These are phyloP conservation scores for Leptosomus discolor DNA, from an alignment of 2,113 vertebrate species.

Conservation along the genomic window DNA sequence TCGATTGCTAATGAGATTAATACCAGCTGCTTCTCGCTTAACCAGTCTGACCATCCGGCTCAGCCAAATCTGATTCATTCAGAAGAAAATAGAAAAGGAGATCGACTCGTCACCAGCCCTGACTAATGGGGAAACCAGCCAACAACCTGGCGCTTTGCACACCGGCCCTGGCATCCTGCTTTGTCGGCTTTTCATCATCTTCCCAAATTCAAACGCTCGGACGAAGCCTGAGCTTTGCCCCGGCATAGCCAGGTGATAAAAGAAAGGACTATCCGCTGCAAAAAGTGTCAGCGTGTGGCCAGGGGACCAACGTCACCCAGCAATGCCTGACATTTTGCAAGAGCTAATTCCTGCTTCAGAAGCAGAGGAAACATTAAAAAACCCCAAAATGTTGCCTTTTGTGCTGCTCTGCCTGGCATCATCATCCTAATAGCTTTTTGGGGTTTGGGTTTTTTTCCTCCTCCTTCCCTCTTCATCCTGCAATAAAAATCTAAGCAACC, in stretches of 20 bases:
- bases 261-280: not conserved
- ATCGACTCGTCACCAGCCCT: not conserved
- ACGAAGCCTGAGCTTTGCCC: not conserved
- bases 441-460: not conserved
- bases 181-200: not conserved
- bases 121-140: not conserved
- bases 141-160: not conserved
- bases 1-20: not conserved
- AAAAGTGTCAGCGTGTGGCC: not conserved
- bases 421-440: not conserved
- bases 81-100: slow-evolving; percentile 25
- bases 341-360: not conserved
- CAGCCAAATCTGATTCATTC: slow-evolving; percentile 59
- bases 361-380: not conserved
- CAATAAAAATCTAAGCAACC: not conserved
- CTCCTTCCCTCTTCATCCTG: not conserved
- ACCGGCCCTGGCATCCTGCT: not conserved
- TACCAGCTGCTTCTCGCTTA: not conserved
- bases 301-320: not conserved
- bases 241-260: fast-evolving
- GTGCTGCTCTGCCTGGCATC: not conserved
- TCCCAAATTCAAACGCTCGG: not conserved
- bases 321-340: not conserved
- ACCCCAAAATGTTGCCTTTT: not conserved
- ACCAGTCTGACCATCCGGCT: slow-evolving; percentile 27